Base-by-base conservation (phyloP, 1,140 invertebrate species). In the Vollenhovia emeryi region DNA sequence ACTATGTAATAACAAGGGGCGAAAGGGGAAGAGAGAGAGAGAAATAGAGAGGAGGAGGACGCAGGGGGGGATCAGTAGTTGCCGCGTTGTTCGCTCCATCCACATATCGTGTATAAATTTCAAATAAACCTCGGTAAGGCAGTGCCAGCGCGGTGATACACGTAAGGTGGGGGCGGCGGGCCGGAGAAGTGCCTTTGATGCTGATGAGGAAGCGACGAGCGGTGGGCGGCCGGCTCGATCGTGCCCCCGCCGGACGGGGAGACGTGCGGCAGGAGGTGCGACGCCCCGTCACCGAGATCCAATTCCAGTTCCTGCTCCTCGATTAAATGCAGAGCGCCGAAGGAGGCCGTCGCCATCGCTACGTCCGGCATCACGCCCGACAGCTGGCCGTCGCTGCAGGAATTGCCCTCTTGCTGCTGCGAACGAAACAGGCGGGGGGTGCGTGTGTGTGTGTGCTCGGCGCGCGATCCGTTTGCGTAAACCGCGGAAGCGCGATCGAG, bases 301-400 rank as follows among this genome's bases (percentile, higher is more conserved):
- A 98, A 94, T 90, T 96, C 96, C 85, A 95, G 95, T 90, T 96
- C 96, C 86, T 95, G 96, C 75, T 96, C 96, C 87, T 96, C 96
- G 87, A 97, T 97, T 59, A 98, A 93, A 89, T 97, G 96, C 68
- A 97, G 95, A 84, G 97, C 96, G 15, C 96, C 96, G 55, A 98
- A 95, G 0, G 97, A 97, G 3, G 97, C 96, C 0, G 97, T 98
- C 45, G 97, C 97, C 97, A 98, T 97, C n/a, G 98, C 97, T 64
- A 98, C 97, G 93, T 98, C 98, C 2, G 98, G 98, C 97, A 98
- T 98, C 89, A 97, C 96, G 86, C 97, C 97, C 68, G 97, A 98
- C 48, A 98, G 94, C 89, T 97, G 96, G 36, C 96, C 96, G 71
- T 97, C 97, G 89, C 95, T 96, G 89, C 96, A 96, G 11, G 95